Evolutionary conservation across 2,797 vertebrate species (phyloP).

Genomic region (Euphonia xanthogaster): DNA sequence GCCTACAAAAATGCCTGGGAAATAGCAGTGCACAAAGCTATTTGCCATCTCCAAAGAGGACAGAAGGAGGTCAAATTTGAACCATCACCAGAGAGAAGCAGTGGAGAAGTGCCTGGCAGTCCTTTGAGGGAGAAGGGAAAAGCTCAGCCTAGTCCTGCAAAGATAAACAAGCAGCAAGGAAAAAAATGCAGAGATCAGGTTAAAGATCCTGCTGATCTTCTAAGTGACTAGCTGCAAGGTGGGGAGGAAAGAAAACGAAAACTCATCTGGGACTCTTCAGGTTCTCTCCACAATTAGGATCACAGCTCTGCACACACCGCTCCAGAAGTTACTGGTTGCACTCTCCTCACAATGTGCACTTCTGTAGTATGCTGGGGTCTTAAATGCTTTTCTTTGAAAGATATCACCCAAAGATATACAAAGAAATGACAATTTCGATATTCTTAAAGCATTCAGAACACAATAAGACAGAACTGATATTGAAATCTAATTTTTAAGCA

Average conservation of each 20-base stretch:
- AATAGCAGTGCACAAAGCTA: background rate
- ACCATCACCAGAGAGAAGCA: background rate
- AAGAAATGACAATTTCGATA: background rate
- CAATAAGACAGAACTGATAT: background rate
- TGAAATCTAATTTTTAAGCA: background rate
- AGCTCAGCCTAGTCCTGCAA: background rate
- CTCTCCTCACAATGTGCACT: fast-evolving
- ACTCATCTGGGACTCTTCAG: background rate
- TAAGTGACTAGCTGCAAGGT: background rate
- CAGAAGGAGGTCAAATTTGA: background rate
- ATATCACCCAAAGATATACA: background rate
- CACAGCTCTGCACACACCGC: background rate
- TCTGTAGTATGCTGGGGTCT: background rate
- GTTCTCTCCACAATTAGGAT: background rate
- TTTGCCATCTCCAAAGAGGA: background rate
- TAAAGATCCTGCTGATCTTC: background rate
- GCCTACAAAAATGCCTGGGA: background rate
- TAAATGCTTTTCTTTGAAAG: background rate
- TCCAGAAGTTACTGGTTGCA: background rate
- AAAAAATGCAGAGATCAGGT: background rate
- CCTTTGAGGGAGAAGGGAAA: background rate
- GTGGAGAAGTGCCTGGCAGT: background rate
- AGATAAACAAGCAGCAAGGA: background rate
- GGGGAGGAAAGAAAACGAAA: background rate
- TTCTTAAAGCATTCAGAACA: background rate